These are phyloP conservation scores for Venustoraphidia nigricollis DNA, from an alignment of 2,888 invertebrate genomes.

Conservation along the genomic window DNA sequence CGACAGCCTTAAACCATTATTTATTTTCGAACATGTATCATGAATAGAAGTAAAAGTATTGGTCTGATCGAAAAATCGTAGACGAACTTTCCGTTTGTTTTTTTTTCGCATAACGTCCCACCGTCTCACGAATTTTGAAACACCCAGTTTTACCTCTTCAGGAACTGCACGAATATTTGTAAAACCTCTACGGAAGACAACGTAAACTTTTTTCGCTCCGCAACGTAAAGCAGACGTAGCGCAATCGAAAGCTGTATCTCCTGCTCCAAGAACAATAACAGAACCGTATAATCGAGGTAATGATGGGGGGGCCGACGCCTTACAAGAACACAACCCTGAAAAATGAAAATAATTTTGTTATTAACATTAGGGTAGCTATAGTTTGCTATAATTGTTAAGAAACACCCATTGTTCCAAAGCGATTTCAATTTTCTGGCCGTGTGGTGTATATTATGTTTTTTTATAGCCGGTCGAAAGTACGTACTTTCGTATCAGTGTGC, in stretches of 20 bases:
- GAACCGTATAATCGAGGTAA: constrained; percentile 67
- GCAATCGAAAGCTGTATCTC: constrained; percentile 98
- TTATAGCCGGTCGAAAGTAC: no score
- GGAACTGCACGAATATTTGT: constrained; percentile 93
- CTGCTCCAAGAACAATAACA: constrained; percentile 87
- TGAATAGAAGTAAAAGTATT: not conserved
- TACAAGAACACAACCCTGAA: constrained; percentile 66
- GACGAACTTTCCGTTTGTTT: not conserved
- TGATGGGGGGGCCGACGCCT: constrained; percentile 27
- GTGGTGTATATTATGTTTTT: no score
- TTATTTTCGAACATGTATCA: no score
- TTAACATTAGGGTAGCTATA: no score
- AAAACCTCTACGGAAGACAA: constrained; percentile 89
- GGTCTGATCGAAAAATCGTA: not conserved
- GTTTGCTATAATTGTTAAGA: no score
- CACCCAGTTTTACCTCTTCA: constrained; percentile 58
- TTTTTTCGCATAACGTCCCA: not conserved
- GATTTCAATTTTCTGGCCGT: no score
- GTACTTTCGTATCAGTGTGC: no score
- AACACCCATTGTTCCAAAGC: no score
- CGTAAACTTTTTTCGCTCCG: constrained; percentile 81
- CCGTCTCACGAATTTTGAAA: not conserved
- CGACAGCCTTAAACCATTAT: no score
- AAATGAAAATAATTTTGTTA: constrained; percentile 21
- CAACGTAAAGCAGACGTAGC: constrained; percentile 94